Base-by-base conservation (phyloP, 2,888 invertebrate genomes). In the Dasypogon diadema region DNA sequence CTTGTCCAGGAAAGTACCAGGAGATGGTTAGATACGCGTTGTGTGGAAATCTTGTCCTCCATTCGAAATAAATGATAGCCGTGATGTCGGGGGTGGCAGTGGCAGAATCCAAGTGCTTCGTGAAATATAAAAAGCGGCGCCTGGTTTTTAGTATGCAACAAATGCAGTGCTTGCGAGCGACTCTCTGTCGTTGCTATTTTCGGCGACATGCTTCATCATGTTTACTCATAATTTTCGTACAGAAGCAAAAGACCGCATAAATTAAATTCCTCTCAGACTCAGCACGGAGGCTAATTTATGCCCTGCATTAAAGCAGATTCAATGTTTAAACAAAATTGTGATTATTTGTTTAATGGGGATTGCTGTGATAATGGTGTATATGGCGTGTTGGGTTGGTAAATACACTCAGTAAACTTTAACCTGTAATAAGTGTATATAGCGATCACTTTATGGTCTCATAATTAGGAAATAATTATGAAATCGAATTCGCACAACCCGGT, bases 101-200 rank as follows among this genome's bases (percentile, higher is more conserved):
- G 10, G 34, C 34, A 5, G 12, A 2, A 12, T 6, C 12, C 8
- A 5, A 8, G 30, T 30, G 8, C 42, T 42, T 1, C 2, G 42
- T 12, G 2, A 12, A 12, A 8, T 42, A 42, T 12, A 42, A 42
- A 42, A 42, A 42, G n/a, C 16, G 60, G 37, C 60, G 60, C 60
- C 60, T 37, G 37, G 26, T 60, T 60, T 60, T 37, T 21, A 14
- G 60, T 21, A 60, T 60, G 60, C 60, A 60, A 60, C 60, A 60
- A 60, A 60, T 60, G 60, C 60, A 60, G 18, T 34, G 60, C 18
- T 60, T 12, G 12, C 10, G 0, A 0, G 34, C 8, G 8, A 2
- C 2, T 12, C n/a, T 8, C 3, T 42, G n/a, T 12, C n/a, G 60
- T 34, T 60, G 34, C 60, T 60, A 60, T 60, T 60, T 60, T 60